Evolutionary conservation across 1,140 invertebrate species (phyloP).

Genomic region (Cydia pomonella): DNA sequence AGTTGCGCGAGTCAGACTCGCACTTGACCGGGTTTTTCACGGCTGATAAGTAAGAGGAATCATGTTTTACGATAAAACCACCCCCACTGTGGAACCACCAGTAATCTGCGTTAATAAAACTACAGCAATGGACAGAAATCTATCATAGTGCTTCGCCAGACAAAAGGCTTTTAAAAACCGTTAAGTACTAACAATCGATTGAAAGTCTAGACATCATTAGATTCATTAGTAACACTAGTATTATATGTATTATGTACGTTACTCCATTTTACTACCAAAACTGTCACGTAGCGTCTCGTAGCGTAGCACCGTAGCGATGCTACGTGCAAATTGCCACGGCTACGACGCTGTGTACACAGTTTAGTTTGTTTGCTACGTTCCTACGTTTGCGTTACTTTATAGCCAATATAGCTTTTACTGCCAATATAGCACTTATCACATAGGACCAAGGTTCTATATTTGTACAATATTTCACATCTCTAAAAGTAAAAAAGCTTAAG

Average conservation of each 20-base stretch:
- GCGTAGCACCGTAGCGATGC: slow-evolving; percentile 16
- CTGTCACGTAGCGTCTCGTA: slow-evolving; percentile 12
- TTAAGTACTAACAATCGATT: neutral
- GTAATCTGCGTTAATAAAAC: no score
- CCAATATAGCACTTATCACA: slow-evolving; percentile 3
- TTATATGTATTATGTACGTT: neutral
- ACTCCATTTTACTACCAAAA: slow-evolving; percentile 8
- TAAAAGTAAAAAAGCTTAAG: neutral
- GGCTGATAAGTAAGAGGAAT: no score
- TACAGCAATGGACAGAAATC: no score
- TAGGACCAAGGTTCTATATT: neutral
- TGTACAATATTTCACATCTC: neutral
- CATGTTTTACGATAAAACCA: no score
- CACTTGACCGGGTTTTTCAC: no score
- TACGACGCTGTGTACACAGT: slow-evolving; percentile 18
- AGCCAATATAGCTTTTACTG: neutral
- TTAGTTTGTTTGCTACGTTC: neutral
- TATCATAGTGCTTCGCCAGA: neutral
- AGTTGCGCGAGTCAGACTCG: no score
- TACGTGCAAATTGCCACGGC: slow-evolving; percentile 13
- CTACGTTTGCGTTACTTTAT: neutral
- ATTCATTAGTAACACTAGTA: neutral
- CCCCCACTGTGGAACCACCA: no score
- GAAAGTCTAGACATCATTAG: slow-evolving; percentile 22
- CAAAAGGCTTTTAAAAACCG: neutral